These are phyloP conservation scores for Thumatha senex DNA, from an alignment of 2,888 invertebrate species.

Conservation along the genomic window DNA sequence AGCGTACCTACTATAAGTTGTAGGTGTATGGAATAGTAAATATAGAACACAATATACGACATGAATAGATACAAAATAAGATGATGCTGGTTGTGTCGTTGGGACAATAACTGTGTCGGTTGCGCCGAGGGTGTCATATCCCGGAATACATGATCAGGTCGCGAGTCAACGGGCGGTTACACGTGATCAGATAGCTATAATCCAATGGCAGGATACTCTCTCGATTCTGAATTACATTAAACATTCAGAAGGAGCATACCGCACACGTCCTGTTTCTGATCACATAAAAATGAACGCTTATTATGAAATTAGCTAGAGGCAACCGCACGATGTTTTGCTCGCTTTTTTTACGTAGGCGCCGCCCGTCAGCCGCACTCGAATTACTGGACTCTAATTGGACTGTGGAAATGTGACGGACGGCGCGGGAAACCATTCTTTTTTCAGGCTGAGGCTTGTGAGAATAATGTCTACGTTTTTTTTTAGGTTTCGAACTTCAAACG, in stretches of 20 bases:
- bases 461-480: constrained; percentile 43
- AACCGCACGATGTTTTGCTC: constrained; percentile 62
- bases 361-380: constrained; percentile 75
- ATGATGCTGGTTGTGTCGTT: constrained; percentile 40
- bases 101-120: constrained; percentile 57
- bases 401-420: constrained; percentile 78
- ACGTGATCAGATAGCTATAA: constrained; percentile 53
- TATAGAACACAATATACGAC: constrained; percentile 25
- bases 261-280: constrained; percentile 62
- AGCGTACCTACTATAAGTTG: constrained; percentile 16
- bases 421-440: constrained; percentile 61
- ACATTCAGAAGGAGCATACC: constrained; percentile 70
- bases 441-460: constrained; percentile 38
- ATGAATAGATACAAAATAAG: constrained; percentile 27
- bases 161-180: constrained; percentile 50
- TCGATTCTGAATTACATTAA: constrained; percentile 70
- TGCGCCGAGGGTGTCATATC: constrained; percentile 65
- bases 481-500: too few relatives aligned
- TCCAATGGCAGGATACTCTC: constrained; percentile 39
- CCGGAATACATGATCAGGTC: constrained; percentile 71
- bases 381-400: constrained; percentile 82
- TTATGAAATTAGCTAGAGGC: constrained; percentile 80
- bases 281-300: constrained; percentile 81
- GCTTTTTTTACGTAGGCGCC: constrained; percentile 68
- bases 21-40: constrained; percentile 23